Conservation (phyloP, 2,888 invertebrate species). For the Pterostichus niger region DNA sequence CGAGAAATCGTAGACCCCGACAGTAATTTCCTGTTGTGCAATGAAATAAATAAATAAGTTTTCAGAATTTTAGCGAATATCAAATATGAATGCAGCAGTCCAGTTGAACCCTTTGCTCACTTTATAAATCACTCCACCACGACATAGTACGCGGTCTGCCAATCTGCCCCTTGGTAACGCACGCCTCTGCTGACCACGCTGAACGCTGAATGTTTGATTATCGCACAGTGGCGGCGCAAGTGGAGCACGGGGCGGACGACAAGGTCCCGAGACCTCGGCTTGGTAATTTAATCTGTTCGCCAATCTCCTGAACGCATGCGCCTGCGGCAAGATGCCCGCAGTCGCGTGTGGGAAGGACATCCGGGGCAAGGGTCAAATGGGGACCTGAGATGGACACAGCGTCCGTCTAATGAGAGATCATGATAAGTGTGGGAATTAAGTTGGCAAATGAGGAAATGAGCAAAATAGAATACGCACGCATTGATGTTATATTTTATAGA, state of each 20-base stretch:
- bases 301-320: slow-evolving; percentile 30
- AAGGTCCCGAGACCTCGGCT: slow-evolving; percentile 30
- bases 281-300: slow-evolving; percentile 48
- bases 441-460: slow-evolving; percentile 45
- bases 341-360: slow-evolving; percentile 6
- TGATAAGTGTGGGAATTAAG: slow-evolving; percentile 54
- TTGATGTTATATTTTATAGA: slow-evolving; percentile 26
- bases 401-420: background rate
- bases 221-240: background rate
- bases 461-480: slow-evolving; percentile 48
- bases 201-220: slow-evolving; percentile 43
- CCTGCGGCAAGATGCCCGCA: background rate
- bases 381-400: background rate
- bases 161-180: slow-evolving; percentile 27
- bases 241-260: background rate
- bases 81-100: background rate
- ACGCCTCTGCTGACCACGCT: slow-evolving; percentile 44
- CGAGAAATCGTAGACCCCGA: no score
- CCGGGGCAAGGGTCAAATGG: slow-evolving; percentile 21
- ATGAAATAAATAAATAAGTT: no score
- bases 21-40: no score
- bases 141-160: background rate
- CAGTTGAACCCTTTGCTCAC: background rate
- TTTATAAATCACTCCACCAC: slow-evolving; percentile 1
- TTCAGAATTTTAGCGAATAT: no score